Base-by-base conservation (phyloP, 1,140 invertebrate species). In the Brachionus paranguensis region DNA sequence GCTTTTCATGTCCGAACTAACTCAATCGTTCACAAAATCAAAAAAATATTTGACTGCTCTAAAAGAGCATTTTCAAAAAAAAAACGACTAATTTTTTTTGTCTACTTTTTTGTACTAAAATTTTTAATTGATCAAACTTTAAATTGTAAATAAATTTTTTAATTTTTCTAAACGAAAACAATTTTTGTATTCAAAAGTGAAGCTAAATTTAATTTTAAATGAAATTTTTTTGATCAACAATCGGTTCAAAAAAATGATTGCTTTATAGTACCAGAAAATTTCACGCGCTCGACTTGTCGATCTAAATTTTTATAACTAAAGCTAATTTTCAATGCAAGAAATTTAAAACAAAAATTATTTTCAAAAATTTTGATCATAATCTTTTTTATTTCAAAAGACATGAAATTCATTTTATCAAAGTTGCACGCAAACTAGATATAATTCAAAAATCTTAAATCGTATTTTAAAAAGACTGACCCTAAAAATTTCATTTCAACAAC, bases 1-100 rank as follows among this genome's bases (percentile, higher is more conserved):
- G 11, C 20, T 81, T 27, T 81, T 81, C 14, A 11, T 60, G 17
- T 33, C 78, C 20, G 78, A 81, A 45, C 33, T 81, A 14, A 41
- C 53, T 27, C 41, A 43, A 43, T 64, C 50, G 3, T 81, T 81
- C 33, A 10, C 2, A n/a, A 81, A 81, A 41, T 81, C 78, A 27
- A 68, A 60, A 24, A 53, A 68, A 43, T 81, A 81, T 68, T 45
- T 81, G 29, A n/a, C 2, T 11, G 78, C 29, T 17, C 17, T 81
- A 47, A 81, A 81, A 24, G 53, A 81, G 27, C 53, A 81, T 68
- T 81, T 81, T 37, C 41, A 81, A 3, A 29, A 47, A 53, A 76
- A 76, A 43, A 72, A 72, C 2, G 2, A 45, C 17, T 68, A 29
- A 11, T 33, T 45, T 72, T 72, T 72, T 72, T 37, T 43, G 10